These are phyloP conservation scores for Anthoscopus minutus DNA, from an alignment of 2,113 vertebrate species.

Conservation along the genomic window DNA sequence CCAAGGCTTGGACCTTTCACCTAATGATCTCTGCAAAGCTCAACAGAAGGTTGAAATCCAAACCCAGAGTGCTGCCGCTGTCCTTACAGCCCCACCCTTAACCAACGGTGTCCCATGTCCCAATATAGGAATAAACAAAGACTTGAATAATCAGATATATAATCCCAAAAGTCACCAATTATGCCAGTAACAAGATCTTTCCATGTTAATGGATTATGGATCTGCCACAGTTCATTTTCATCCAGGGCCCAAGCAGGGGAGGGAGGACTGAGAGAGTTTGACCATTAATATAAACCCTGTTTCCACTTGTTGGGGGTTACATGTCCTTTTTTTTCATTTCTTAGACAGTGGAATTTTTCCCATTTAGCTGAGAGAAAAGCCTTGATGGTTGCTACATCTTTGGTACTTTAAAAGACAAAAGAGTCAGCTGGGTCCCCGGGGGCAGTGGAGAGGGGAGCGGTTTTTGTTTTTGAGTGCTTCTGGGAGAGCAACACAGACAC, in stretches of 20 bases:
- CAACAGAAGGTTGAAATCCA: background rate
- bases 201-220: background rate
- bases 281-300: background rate
- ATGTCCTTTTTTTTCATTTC: too few relatives aligned
- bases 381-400: too few relatives aligned
- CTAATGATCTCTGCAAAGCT: background rate
- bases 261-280: background rate
- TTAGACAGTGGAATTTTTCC: too few relatives aligned
- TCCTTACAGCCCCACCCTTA: background rate
- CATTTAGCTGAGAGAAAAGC: too few relatives aligned
- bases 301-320: too few relatives aligned
- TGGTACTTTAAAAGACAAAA: too few relatives aligned
- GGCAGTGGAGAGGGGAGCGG: too few relatives aligned
- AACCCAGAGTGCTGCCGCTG: background rate
- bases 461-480: too few relatives aligned
- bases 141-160: background rate
- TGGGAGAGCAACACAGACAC: too few relatives aligned
- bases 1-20: background rate
- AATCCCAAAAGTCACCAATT: background rate
- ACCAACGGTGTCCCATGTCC: accelerated
- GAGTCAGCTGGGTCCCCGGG: too few relatives aligned
- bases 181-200: background rate
- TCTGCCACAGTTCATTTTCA: background rate
- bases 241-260: background rate
- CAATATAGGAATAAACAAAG: background rate